Evolutionary conservation across 2,888 invertebrate genomes (phyloP).

Genomic region (Euzetes globulus): DNA sequence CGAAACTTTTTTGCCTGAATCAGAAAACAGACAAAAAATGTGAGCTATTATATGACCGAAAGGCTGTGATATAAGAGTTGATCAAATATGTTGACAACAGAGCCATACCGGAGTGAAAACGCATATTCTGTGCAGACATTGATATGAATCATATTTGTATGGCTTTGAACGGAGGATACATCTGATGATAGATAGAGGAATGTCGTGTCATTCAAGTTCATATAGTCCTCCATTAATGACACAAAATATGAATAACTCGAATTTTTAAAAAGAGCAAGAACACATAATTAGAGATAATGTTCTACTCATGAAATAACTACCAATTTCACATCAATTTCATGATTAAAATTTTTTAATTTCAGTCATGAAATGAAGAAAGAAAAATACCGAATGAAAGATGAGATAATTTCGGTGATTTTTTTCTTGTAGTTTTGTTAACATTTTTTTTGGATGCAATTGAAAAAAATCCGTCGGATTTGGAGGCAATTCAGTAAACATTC

Average conservation of each 20-base stretch:
- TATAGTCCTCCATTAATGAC: background rate
- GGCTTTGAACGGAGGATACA: background rate
- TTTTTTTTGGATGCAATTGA: background rate
- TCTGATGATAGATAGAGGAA: background rate
- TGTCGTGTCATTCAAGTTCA: background rate
- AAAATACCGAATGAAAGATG: background rate
- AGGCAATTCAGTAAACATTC: background rate
- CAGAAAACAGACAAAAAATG: background rate
- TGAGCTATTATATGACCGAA: background rate
- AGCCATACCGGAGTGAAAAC: background rate
- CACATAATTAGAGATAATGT: no score
- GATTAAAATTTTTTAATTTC: no score
- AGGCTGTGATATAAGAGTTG: background rate
- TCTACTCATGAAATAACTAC: no score
- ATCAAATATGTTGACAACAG: conserved; percentile 11
- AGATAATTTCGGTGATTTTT: background rate
- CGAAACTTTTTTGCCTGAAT: background rate
- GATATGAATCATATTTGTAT: background rate
- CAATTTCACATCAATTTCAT: no score
- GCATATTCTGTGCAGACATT: background rate
- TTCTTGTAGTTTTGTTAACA: background rate
- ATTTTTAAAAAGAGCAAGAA: background rate
- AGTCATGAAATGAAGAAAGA: no score
- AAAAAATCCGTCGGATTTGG: background rate
- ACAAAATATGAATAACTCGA: background rate